Conservation (phyloP, 2,888 invertebrate genomes). For the Meteorus colon region DNA sequence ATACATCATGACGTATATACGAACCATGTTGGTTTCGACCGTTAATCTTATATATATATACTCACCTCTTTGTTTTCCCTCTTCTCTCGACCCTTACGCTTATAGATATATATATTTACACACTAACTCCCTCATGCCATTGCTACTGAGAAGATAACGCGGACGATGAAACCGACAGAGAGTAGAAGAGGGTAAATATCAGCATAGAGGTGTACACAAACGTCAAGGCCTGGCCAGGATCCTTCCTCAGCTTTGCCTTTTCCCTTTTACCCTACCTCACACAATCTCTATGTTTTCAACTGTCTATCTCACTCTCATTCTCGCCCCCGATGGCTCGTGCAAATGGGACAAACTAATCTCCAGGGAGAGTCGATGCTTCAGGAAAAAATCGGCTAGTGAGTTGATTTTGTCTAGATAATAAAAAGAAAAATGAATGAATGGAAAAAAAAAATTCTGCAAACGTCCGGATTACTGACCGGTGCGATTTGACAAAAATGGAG, state of each 20-base stretch:
- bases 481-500: background rate
- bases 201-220: conserved; percentile 15
- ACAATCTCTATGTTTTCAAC: no score
- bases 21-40: conserved; percentile 18
- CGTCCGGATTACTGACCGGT: background rate
- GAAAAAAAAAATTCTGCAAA: background rate
- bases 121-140: background rate
- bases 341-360: conserved; percentile 35
- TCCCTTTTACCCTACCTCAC: background rate
- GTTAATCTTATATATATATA: no score
- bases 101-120: background rate
- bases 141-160: conserved; percentile 11
- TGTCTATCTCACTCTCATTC: no score
- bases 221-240: background rate
- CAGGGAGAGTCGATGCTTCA: conserved; percentile 24
- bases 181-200: background rate
- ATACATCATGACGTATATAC: background rate
- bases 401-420: conserved; percentile 10
- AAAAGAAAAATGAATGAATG: conserved; percentile 15
- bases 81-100: background rate
- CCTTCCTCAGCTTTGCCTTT: background rate
- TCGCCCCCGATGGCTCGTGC: background rate
- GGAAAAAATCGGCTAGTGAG: conserved; percentile 28
- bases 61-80: conserved; percentile 32
- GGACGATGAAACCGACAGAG: background rate